Percentiles rank a stretch among this genome's conserved stretches.
phyloP scores from a whole-genome alignment of 2,113 vertebrate species.

The Mormyrus lacerda region DNA sequence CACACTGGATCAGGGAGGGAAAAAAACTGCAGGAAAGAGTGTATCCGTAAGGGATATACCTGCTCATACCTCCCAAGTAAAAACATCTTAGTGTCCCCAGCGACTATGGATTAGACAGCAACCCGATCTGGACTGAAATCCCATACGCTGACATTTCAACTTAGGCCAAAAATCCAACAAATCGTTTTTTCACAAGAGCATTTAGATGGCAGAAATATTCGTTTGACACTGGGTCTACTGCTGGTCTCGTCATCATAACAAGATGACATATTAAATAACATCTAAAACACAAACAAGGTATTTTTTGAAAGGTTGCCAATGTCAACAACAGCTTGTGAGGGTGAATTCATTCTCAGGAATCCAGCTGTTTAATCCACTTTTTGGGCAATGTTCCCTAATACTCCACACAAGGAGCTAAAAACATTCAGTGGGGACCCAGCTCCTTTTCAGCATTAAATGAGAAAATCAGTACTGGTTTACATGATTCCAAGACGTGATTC shows the following conservation, averaged over 20 bases:
- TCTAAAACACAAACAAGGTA: background rate
- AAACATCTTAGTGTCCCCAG: background rate
- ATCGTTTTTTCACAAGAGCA: conserved; percentile 7
- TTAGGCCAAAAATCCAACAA: background rate
- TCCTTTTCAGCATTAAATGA: background rate
- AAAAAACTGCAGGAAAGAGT: background rate
- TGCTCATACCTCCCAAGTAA: background rate
- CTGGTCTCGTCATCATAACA: background rate
- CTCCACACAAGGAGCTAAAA: background rate
- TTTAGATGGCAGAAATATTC: background rate
- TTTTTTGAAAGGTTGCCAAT: background rate
- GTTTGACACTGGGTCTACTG: background rate
- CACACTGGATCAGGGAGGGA: background rate
- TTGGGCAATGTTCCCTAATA: background rate
- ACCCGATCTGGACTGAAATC: conserved; percentile 5
- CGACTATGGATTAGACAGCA: background rate
- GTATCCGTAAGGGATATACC: background rate
- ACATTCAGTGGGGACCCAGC: background rate
- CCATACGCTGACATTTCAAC: conserved; percentile 6
- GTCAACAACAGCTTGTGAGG: background rate
- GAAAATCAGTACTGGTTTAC: background rate
- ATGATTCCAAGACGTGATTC: background rate
- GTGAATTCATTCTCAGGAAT: background rate
- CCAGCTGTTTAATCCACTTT: background rate
- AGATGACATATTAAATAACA: background rate